Evolutionary conservation across 2,113 vertebrate species (phyloP), one percentile per base, ranked within the genome.

Genomic region (Psephotus haematonotus): DNA sequence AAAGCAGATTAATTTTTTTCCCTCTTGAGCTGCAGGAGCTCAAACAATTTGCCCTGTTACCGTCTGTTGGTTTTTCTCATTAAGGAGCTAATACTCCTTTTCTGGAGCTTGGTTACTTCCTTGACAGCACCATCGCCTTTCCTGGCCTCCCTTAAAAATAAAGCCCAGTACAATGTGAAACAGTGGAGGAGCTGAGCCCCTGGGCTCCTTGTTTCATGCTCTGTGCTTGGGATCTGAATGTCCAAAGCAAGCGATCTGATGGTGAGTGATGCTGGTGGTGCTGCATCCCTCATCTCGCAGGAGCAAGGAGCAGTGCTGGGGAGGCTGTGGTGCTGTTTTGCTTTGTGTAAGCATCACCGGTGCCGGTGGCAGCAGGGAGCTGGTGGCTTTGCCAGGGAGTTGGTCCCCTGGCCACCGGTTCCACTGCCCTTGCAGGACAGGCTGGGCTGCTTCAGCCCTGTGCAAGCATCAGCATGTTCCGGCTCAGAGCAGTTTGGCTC

Each of bases 101-200:
- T 44, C 63, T 44, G 63, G 31, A 28, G 44, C 65, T 67, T 53
- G 50, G n/a, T 35, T 59, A 5, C 25, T 57, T 57, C 28, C 29
- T 17, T 33, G 63, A 31, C 1, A 8, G n/a, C n/a, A 7, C 31
- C 0, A 0, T 44, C 1, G 0, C 47, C 63, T 37, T 49, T 35
- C 35, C 72, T 37, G 53, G 44, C 33, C 71, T n/a, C 43, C 43
- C 55, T 39, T 53, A 25, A 44, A 60, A 35, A 41, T 28, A 74
- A 74, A 78, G 41, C 63, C 19, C 24, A 39, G 28, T 8, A 15
- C 31, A 2, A 2, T 20, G 31, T 7, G 50, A 37, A 10, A 7
- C 0, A 10, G 31, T 1, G 1, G 27, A 24, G 13, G 47, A 62
- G 46, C 71, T 33, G 52, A 47, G 75, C 31, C 37, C 63, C 18